Evolutionary conservation across 2,113 vertebrate genomes (phyloP).

Genomic region (Strigops habroptila): DNA sequence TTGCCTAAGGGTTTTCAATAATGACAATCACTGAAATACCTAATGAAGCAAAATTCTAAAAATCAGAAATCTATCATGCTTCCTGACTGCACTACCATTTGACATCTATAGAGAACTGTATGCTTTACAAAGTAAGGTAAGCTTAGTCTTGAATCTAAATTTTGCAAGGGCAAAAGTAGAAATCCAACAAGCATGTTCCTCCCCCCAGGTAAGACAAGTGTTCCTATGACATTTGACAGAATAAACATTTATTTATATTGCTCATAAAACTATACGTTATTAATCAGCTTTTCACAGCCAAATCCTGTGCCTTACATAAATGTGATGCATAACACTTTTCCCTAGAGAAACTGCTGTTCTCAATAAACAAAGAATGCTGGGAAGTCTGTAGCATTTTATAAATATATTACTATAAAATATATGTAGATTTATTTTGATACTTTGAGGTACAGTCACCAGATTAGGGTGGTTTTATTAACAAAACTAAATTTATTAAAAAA

Average conservation of each 20-base stretch:
- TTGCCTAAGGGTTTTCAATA: neutral
- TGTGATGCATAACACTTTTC: neutral
- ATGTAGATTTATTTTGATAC: neutral
- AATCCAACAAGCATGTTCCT: neutral
- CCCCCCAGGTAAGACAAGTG: neutral
- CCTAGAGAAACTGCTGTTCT: neutral
- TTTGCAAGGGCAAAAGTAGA: neutral
- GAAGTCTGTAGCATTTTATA: neutral
- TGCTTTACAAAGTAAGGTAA: neutral
- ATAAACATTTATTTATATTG: neutral
- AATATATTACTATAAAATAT: neutral
- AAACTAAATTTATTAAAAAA: neutral
- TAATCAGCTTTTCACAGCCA: conserved; percentile 9
- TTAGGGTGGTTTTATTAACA: neutral
- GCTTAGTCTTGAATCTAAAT: neutral
- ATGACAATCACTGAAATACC: neutral
- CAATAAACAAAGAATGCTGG: neutral
- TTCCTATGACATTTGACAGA: neutral
- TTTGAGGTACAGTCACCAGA: neutral
- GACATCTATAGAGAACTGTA: neutral
- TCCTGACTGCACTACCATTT: neutral
- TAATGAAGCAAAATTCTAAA: neutral
- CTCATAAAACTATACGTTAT: conserved; percentile 2
- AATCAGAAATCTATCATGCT: neutral
- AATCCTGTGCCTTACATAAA: neutral